Base-by-base conservation (phyloP, 2,888 invertebrate genomes). In the Leucophenga maculata region DNA sequence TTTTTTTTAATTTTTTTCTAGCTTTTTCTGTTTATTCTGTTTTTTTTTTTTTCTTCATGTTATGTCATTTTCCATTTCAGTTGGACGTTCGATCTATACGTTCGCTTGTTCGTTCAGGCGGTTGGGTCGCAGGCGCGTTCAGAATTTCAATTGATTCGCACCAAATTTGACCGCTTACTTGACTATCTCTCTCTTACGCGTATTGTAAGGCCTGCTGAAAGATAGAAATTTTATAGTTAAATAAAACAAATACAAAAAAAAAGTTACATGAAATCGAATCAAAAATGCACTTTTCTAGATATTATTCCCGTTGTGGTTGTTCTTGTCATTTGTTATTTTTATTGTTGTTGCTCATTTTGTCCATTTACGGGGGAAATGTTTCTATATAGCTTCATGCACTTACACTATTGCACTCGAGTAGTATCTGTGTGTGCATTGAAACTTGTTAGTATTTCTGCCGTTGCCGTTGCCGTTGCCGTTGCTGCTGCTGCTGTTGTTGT, bases 321-420 rank as follows among this genome's bases (percentile, higher is more conserved):
- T 69, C 67, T 71, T 67, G 69, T 69, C 66, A 67, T 72, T 20
- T 68, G 31, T 62, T 50, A 68, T 71, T 72, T 68, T 50, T 18
- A 59, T 75, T 74, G 75, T 69, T 74, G 75, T 76, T 81, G 82
- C 77, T 76, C 65, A 73, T 74, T 82, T 78, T 83, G 73, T 68
- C 80, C 83, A 80, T 80, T 80, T 80, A 83, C 69, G 82, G 80
- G 80, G 82, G 80, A 80, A 82, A 82, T 82, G 83, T 80, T 83
- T 50, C 16, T 50, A 18, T 50, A 50, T 50, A 39, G 3, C 39
- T 39, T 9, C 8, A 39, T 39, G 39, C 26, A 26, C 26, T 3
- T 26, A 26, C 26, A 26, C 26, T 26, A 26, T 26, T 26, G 26
- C 4, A 26, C 26, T 26, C 4, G 26, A 26, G 26, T 26, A 26